Percentiles rank a stretch among this genome's conserved stretches.
phyloP scores from a whole-genome alignment of 2,888 invertebrate species.

The Petrophora chlorosata region DNA sequence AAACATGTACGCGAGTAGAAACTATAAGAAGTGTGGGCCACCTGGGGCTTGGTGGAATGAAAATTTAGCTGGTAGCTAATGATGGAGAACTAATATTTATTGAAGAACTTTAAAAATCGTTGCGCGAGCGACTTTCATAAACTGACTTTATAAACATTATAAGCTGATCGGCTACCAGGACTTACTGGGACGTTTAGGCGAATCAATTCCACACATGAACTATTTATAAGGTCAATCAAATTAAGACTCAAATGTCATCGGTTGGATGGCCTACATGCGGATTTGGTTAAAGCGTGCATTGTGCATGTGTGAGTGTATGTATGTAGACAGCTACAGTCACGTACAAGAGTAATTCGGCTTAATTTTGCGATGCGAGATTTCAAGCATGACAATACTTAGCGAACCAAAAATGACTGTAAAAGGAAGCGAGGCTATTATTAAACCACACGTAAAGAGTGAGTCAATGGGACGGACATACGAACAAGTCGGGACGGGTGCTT shows the following conservation, averaged over 20 bases:
- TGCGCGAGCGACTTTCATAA: no score
- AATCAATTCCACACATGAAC: slow-evolving; percentile 8
- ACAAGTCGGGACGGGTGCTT: slow-evolving; percentile 68
- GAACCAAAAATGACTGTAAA: slow-evolving; percentile 59
- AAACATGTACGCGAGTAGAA: no score
- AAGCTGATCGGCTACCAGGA: not conserved
- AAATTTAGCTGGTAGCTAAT: no score
- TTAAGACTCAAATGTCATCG: slow-evolving; percentile 34
- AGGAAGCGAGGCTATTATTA: slow-evolving; percentile 72
- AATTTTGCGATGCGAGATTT: slow-evolving; percentile 19
- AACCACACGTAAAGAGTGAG: slow-evolving; percentile 71
- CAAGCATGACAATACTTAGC: slow-evolving; percentile 51
- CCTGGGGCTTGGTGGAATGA: no score
- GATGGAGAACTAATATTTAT: no score
- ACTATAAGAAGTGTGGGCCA: no score
- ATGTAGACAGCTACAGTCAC: not conserved
- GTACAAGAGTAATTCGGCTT: slow-evolving; percentile 13
- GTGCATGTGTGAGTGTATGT: not conserved
- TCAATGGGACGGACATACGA: slow-evolving; percentile 66
- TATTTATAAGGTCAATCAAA: slow-evolving; percentile 34
- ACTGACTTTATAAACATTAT: no score
- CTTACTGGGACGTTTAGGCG: slow-evolving; percentile 1
- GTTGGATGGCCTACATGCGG: slow-evolving; percentile 3
- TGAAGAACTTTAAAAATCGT: no score
- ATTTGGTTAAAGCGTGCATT: not conserved